These are phyloP conservation scores for Thunnus maccoyii DNA, from an alignment of 2,113 vertebrate species.

Conservation along the genomic window DNA sequence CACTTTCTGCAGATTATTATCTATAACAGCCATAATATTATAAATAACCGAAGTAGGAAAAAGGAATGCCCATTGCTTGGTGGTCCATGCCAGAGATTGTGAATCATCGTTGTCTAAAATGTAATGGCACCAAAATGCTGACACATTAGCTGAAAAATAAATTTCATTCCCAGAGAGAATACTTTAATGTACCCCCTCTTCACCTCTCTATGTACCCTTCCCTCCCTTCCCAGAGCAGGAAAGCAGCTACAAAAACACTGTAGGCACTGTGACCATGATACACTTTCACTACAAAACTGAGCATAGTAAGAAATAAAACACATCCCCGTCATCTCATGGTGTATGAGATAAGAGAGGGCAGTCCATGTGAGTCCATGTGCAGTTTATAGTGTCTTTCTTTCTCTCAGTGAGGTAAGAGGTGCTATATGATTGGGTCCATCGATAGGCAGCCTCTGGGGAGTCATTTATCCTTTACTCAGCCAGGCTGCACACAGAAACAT, in stretches of 20 bases:
- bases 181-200: slow-evolving; percentile 19
- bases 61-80: slow-evolving; percentile 39
- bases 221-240: slow-evolving; percentile 48
- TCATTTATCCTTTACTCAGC: slow-evolving; percentile 32
- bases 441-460: slow-evolving; percentile 36
- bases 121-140: slow-evolving; percentile 69
- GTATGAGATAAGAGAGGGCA: slow-evolving; percentile 35
- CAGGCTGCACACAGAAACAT: slow-evolving; percentile 32
- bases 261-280: slow-evolving; percentile 80
- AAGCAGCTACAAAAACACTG: slow-evolving; percentile 74
- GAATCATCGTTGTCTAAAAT: slow-evolving; percentile 42
- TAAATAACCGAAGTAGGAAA: slow-evolving; percentile 34
- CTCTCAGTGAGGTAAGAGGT: slow-evolving; percentile 66
- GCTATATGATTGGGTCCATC: slow-evolving; percentile 55
- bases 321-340: slow-evolving; percentile 32
- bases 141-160: slow-evolving; percentile 46
- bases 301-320: slow-evolving; percentile 46
- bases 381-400: slow-evolving; percentile 50
- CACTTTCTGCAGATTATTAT: slow-evolving; percentile 36
- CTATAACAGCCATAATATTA: slow-evolving; percentile 19
- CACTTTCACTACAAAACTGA: slow-evolving; percentile 70
- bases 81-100: slow-evolving; percentile 47
- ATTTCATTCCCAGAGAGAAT: slow-evolving; percentile 12
- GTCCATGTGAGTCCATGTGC: slow-evolving; percentile 56
- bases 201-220: not conserved